Evolutionary conservation across 2,113 vertebrate species (phyloP).

Genomic region (Percina caprodes): DNA sequence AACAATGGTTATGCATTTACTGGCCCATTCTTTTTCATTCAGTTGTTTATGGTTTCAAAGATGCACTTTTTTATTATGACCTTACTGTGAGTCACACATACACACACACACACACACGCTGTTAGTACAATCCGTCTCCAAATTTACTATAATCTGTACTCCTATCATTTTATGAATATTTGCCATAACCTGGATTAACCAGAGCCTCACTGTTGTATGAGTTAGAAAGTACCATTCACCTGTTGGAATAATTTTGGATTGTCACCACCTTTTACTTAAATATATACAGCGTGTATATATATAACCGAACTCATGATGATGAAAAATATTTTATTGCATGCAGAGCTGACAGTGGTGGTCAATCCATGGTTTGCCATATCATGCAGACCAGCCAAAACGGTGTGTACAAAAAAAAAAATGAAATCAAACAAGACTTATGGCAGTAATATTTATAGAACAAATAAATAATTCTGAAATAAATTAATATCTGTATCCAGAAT

Average conservation of each 20-base stretch:
- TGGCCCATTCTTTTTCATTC: not conserved
- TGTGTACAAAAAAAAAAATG: conserved; percentile 40
- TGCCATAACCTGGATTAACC: not conserved
- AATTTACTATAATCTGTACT: not conserved
- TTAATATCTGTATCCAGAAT: conserved; percentile 57
- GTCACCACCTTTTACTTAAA: not conserved
- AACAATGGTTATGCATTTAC: not conserved
- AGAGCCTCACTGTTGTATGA: not conserved
- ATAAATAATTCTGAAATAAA: conserved; percentile 76
- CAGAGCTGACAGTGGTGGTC: conserved; percentile 68
- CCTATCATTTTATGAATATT: not conserved
- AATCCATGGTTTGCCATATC: conserved; percentile 75
- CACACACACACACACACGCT: too few species aligned
- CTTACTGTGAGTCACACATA: not conserved
- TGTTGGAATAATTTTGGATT: not conserved
- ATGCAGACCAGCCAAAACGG: conserved; percentile 73
- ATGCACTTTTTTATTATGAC: not conserved
- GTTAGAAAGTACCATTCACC: not conserved
- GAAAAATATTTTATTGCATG: conserved; percentile 76
- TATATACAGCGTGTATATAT: not conserved
- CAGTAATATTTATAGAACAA: conserved; percentile 45
- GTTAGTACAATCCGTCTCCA: not conserved
- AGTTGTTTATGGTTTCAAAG: not conserved
- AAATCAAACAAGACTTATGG: conserved; percentile 12
- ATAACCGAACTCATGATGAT: conserved; percentile 10